Evolutionary conservation across 2,113 vertebrate species (phyloP).

Genomic region (Caretta caretta): DNA sequence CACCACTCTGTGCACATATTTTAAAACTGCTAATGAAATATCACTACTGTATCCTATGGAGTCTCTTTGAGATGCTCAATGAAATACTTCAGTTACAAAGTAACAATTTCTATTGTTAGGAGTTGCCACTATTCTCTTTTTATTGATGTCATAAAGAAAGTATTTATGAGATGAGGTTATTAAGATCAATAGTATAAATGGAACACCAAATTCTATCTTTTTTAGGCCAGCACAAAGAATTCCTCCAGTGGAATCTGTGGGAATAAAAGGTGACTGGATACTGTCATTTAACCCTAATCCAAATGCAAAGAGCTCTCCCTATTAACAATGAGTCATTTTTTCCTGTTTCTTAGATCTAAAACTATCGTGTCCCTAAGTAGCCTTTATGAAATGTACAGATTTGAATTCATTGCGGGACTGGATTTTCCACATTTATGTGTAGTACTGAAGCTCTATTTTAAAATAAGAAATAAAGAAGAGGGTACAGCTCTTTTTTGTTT

Average conservation of each 20-base stretch:
- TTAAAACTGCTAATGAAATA: conserved; percentile 58
- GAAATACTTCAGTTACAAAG: conserved; percentile 72
- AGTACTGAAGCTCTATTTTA: conserved; percentile 8
- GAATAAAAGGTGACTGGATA: conserved; percentile 73
- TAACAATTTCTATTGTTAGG: conserved; percentile 72
- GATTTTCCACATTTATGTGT: conserved; percentile 51
- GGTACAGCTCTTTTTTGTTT: conserved; percentile 27
- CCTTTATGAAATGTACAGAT: conserved; percentile 60
- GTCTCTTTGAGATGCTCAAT: conserved; percentile 51
- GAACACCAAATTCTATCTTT: conserved; percentile 79
- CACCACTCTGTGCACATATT: conserved; percentile 54
- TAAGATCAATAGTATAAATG: conserved; percentile 80
- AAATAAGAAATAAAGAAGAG: conserved; percentile 21
- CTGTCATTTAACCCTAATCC: conserved; percentile 79
- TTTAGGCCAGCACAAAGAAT: conserved; percentile 72
- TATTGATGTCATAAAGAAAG: conserved; percentile 78
- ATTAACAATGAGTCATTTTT: conserved; percentile 77
- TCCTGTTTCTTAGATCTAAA: conserved; percentile 76
- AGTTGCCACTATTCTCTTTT: conserved; percentile 75
- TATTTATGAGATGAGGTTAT: conserved; percentile 81
- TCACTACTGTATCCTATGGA: conserved; percentile 43
- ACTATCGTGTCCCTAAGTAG: conserved; percentile 74
- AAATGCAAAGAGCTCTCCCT: conserved; percentile 79
- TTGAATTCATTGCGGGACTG: conserved; percentile 62
- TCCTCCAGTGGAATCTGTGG: conserved; percentile 57